phyloP scores from a whole-genome alignment of 1,140 invertebrate genomes.

The Latrodectus geometricus region DNA sequence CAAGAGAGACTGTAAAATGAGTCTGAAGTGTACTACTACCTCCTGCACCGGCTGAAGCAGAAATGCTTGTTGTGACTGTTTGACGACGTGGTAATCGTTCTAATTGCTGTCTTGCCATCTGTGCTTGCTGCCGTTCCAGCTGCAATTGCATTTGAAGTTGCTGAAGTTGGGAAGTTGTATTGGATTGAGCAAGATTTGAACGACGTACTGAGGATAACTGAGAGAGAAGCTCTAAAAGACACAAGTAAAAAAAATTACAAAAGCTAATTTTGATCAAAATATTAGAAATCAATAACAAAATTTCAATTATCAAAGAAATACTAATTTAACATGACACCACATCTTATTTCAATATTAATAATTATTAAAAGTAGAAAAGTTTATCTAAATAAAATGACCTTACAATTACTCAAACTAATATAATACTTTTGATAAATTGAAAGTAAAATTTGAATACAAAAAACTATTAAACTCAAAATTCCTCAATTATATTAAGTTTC shows the following conservation, averaged over 20 bases:
- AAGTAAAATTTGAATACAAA: no score
- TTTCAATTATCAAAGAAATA: no score
- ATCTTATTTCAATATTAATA: no score
- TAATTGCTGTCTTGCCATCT: slow-evolving; percentile 82
- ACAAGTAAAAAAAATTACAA: slow-evolving; percentile 11
- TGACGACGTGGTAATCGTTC: slow-evolving; percentile 84
- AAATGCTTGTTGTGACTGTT: slow-evolving; percentile 71
- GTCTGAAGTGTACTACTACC: slow-evolving; percentile 66
- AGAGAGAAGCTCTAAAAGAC: slow-evolving; percentile 85
- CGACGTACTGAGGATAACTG: slow-evolving; percentile 90
- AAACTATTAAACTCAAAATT: no score
- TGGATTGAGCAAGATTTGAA: slow-evolving; percentile 72
- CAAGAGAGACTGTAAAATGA: slow-evolving; percentile 60
- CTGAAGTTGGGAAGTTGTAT: slow-evolving; percentile 82
- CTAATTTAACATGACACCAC: no score
- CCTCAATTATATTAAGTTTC: no score
- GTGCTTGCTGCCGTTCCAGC: slow-evolving; percentile 80
- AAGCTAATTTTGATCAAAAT: background rate
- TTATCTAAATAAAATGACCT: no score
- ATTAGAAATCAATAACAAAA: no score
- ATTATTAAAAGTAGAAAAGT: no score
- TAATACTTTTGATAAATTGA: no score
- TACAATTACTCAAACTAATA: no score
- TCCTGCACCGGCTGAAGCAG: slow-evolving; percentile 68
- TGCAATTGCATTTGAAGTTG: slow-evolving; percentile 92